Percentiles rank a stretch among this genome's conserved stretches.
These are phyloP conservation scores for Gallinago media DNA, from an alignment of 2,113 vertebrate genomes.

Conservation along the genomic window DNA sequence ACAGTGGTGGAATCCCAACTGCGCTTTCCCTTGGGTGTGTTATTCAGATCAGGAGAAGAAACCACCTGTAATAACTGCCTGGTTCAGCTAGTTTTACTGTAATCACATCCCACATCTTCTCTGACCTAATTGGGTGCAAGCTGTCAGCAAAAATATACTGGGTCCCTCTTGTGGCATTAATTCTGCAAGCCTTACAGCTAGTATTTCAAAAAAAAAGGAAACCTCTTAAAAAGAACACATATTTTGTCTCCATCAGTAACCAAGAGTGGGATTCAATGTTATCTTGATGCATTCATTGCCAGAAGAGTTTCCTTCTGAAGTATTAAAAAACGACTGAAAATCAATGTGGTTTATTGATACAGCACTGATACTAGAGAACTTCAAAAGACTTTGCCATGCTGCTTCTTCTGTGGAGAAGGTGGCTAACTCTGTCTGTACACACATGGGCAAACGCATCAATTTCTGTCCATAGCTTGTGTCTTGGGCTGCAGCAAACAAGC, in stretches of 20 bases:
- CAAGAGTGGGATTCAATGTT: neutral
- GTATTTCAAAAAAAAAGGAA: neutral
- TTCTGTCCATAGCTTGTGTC: neutral
- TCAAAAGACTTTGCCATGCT: neutral
- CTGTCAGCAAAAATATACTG: neutral
- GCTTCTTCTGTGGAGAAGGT: neutral
- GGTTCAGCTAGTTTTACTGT: neutral
- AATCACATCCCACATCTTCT: neutral
- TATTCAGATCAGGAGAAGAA: neutral
- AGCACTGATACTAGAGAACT: neutral
- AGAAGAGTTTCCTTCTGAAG: neutral
- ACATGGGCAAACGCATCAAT: neutral
- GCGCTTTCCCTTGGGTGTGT: neutral
- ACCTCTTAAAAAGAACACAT: neutral
- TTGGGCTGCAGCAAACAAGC: constrained; percentile 27
- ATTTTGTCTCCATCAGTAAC: neutral
- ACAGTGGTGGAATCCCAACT: neutral
- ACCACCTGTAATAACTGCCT: neutral
- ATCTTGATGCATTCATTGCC: neutral
- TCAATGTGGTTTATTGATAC: neutral
- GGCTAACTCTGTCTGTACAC: neutral
- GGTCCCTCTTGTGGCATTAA: neutral
- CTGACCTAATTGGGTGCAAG: neutral
- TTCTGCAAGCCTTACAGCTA: neutral
- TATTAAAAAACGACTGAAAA: neutral